Conservation (phyloP, 2,888 invertebrate genomes). For the Amphipoea lucens region DNA sequence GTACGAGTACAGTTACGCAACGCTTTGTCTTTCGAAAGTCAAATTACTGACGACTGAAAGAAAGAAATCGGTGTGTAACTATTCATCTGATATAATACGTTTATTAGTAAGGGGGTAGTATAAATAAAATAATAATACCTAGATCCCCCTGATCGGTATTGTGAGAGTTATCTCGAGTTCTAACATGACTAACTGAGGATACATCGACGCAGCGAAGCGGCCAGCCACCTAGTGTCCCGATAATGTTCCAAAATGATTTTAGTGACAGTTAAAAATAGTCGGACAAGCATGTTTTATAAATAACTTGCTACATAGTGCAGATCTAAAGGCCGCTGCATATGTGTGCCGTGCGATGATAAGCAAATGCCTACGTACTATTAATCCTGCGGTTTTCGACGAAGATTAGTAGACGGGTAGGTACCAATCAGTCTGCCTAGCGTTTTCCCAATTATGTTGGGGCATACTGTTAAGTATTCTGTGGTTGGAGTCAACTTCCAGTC, state of each 20-base stretch:
- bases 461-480: no score
- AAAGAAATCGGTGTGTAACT: no score
- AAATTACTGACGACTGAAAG: no score
- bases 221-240: constrained; percentile 19
- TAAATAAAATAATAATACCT: background rate
- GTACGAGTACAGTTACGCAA: no score
- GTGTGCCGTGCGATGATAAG: constrained; percentile 47
- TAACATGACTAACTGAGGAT: background rate
- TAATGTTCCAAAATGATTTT: constrained; percentile 59
- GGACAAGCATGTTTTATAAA: constrained; percentile 53
- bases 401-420: background rate
- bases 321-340: constrained; percentile 61
- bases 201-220: background rate
- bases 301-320: constrained; percentile 47
- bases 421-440: background rate
- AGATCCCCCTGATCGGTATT: background rate
- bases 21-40: no score
- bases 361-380: constrained; percentile 22
- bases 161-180: background rate
- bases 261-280: constrained; percentile 57
- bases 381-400: background rate
- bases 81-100: no score
- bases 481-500: background rate
- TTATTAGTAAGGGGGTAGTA: background rate
- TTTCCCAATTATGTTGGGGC: background rate